Evolutionary conservation across 2,113 vertebrate genomes (phyloP).

Genomic region (Rhynchopsitta pachyrhyncha): DNA sequence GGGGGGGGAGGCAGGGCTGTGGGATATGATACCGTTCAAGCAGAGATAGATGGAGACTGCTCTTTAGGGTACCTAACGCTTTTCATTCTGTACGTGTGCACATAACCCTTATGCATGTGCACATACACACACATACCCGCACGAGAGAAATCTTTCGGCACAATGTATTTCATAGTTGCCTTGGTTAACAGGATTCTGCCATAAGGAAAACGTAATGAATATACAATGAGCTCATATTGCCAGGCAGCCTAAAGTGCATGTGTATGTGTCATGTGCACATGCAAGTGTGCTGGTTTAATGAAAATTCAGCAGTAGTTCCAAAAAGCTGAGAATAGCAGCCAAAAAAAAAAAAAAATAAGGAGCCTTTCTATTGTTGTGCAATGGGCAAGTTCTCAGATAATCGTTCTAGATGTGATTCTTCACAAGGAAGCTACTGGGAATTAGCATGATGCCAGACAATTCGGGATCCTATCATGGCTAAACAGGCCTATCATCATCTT

Average conservation of each 20-base stretch:
- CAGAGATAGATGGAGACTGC: background rate
- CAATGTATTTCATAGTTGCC: accelerated
- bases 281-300: background rate
- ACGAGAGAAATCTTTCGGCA: background rate
- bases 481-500: conserved; percentile 20
- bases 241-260: background rate
- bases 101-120: background rate
- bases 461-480: background rate
- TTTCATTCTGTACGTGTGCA: accelerated
- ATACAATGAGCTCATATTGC: background rate
- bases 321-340: background rate
- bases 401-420: conserved; percentile 1
- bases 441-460: background rate
- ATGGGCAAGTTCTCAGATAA: conserved; percentile 60
- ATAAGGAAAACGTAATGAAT: conserved; percentile 27
- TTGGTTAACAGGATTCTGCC: background rate
- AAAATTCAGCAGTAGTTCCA: conserved; percentile 61
- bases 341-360: conserved; percentile 37
- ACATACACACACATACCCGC: accelerated
- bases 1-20: background rate
- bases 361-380: conserved; percentile 16
- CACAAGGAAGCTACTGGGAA: background rate
- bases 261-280: background rate
- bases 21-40: background rate
- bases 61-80: background rate